Conservation (phyloP, 2,113 vertebrate species). For the Hydropotes inermis region DNA sequence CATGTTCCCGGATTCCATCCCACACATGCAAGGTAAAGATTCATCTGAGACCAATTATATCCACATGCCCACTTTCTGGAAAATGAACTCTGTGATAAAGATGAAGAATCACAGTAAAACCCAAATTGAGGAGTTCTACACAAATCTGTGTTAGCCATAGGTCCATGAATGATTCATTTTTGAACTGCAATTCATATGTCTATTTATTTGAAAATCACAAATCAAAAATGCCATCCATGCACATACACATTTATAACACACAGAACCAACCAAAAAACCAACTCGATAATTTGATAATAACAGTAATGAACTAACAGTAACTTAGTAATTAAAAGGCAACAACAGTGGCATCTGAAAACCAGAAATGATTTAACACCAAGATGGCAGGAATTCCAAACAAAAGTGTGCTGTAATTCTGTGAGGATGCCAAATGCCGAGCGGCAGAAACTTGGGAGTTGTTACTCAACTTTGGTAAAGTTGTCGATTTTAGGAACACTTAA, state of each 20-base stretch:
- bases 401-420: neutral
- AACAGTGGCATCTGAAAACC: neutral
- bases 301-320: neutral
- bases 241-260: neutral
- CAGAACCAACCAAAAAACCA: neutral
- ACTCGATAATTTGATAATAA: neutral
- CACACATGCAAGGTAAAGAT: neutral
- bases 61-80: neutral
- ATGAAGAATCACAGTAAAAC: neutral
- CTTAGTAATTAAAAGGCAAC: neutral
- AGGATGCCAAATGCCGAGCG: rapidly evolving
- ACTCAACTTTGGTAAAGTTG: neutral
- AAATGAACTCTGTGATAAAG: neutral
- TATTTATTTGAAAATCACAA: neutral
- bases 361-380: neutral
- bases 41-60: neutral
- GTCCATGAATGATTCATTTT: neutral
- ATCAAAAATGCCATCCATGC: neutral
- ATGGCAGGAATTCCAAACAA: neutral
- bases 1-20: neutral
- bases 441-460: neutral
- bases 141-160: neutral
- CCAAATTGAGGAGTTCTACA: neutral
- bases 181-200: neutral
- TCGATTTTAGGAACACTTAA: neutral